These are phyloP conservation scores for Halichoeres trimaculatus DNA, from an alignment of 2,113 vertebrate species.

Conservation along the genomic window DNA sequence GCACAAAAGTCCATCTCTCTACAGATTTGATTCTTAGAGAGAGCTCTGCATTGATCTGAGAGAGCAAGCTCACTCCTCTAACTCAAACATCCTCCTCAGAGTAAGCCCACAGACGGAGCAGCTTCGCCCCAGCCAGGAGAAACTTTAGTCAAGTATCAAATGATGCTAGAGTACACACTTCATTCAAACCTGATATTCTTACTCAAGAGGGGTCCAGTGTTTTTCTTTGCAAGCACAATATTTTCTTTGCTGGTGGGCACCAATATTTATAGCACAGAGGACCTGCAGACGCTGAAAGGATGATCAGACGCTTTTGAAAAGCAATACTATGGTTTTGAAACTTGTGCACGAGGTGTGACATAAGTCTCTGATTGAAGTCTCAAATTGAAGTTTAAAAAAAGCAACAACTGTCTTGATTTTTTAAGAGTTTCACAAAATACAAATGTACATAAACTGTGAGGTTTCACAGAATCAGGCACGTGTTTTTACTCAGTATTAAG, in stretches of 20 bases:
- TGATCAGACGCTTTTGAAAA: slow-evolving; percentile 30
- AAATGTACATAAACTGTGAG: no score
- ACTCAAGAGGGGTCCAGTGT: slow-evolving; percentile 52
- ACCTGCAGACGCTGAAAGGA: slow-evolving; percentile 62
- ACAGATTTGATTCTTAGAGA: slow-evolving; percentile 69
- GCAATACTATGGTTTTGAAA: slow-evolving; percentile 2
- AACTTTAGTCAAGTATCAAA: slow-evolving; percentile 65
- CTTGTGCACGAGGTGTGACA: not conserved
- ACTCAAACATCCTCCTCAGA: slow-evolving; percentile 71
- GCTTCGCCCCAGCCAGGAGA: slow-evolving; percentile 51
- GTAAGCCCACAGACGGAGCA: slow-evolving; percentile 48
- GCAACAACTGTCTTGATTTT: no score
- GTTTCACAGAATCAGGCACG: no score
- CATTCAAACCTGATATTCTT: slow-evolving; percentile 70
- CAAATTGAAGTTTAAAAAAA: no score
- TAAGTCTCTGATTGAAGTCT: not conserved
- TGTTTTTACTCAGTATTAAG: no score
- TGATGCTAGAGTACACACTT: slow-evolving; percentile 64
- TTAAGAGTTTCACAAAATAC: no score
- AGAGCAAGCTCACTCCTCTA: slow-evolving; percentile 34
- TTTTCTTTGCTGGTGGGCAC: slow-evolving; percentile 76
- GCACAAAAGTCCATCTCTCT: slow-evolving; percentile 45
- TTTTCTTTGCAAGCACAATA: slow-evolving; percentile 73
- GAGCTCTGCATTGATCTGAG: slow-evolving; percentile 58
- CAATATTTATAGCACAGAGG: slow-evolving; percentile 85